Evolutionary conservation across 2,888 invertebrate genomes (phyloP).

Genomic region (Leptogaster cylindrica): DNA sequence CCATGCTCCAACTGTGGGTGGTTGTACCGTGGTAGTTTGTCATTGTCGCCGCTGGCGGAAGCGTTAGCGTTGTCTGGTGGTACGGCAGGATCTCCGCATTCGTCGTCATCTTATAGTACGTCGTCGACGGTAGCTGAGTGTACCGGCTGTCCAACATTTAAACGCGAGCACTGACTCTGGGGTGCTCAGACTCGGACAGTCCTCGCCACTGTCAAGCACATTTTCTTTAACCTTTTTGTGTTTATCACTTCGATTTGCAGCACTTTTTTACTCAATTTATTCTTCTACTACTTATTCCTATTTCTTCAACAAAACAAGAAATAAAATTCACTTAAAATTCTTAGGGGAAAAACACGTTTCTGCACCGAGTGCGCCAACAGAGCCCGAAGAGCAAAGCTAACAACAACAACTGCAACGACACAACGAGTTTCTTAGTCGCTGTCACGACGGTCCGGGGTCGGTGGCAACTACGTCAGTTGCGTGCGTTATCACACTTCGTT

Average conservation of each 20-base stretch:
- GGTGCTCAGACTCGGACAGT: slow-evolving; percentile 17
- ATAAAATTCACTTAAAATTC: too few relatives aligned
- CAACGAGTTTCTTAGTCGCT: slow-evolving; percentile 2
- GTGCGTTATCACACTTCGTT: slow-evolving; percentile 16
- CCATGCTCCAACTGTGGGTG: slow-evolving; percentile 41
- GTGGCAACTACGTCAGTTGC: slow-evolving; percentile 22
- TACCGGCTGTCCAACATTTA: slow-evolving; percentile 28
- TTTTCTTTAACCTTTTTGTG: slow-evolving; percentile 29
- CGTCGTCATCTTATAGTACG: slow-evolving; percentile 54
- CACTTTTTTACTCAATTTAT: too few relatives aligned
- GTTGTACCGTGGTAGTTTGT: slow-evolving; percentile 56
- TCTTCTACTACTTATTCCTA: too few relatives aligned
- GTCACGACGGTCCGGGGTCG: background rate
- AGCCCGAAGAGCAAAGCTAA: background rate
- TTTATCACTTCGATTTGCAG: slow-evolving; percentile 22
- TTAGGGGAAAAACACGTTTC: slow-evolving; percentile 3
- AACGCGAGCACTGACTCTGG: too few relatives aligned
- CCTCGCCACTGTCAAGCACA: background rate
- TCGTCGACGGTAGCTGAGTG: slow-evolving; percentile 16
- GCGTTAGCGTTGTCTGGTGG: slow-evolving; percentile 59
- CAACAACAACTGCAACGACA: slow-evolving; percentile 7
- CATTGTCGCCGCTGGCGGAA: slow-evolving; percentile 57
- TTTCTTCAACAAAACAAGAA: too few relatives aligned
- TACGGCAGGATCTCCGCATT: slow-evolving; percentile 60
- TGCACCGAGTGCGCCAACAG: background rate